phyloP scores from a whole-genome alignment of 2,113 vertebrate species.

The Dascyllus trimaculatus region DNA sequence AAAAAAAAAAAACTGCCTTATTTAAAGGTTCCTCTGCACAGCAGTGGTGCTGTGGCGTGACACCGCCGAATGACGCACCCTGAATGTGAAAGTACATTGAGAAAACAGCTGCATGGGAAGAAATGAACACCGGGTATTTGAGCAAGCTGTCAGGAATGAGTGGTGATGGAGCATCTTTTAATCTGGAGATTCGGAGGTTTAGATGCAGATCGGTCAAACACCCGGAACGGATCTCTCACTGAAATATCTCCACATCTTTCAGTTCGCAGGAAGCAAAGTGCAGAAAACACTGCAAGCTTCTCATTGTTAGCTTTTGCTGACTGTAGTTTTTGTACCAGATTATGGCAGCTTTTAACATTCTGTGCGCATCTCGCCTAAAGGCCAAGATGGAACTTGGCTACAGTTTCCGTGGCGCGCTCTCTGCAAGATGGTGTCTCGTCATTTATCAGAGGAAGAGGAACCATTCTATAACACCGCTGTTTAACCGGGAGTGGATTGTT shows the following conservation, averaged over 20 bases:
- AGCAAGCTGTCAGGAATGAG: background rate
- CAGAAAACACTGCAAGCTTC: background rate
- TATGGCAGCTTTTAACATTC: background rate
- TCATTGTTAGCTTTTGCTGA: background rate
- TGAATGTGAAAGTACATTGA: conserved; percentile 15
- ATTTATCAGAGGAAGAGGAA: background rate
- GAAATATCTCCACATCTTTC: background rate
- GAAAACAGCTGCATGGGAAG: conserved; percentile 13
- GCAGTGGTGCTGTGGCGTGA: background rate
- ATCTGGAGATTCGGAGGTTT: background rate
- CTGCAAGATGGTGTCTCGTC: background rate
- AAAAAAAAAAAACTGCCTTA: conserved; percentile 30
- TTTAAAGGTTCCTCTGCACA: conserved; percentile 16
- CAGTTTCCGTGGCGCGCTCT: too few species aligned
- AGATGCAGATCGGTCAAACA: background rate
- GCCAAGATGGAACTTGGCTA: background rate
- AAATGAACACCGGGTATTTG: background rate
- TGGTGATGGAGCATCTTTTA: background rate
- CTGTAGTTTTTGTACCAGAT: background rate
- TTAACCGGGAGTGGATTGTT: background rate
- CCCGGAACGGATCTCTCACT: background rate
- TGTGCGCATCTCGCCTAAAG: background rate
- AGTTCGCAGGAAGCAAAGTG: background rate
- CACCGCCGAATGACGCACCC: conserved; percentile 12
- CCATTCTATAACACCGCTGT: background rate